These are phyloP conservation scores for Rotaria macrura DNA, from an alignment of 2,888 invertebrate species.

Conservation along the genomic window DNA sequence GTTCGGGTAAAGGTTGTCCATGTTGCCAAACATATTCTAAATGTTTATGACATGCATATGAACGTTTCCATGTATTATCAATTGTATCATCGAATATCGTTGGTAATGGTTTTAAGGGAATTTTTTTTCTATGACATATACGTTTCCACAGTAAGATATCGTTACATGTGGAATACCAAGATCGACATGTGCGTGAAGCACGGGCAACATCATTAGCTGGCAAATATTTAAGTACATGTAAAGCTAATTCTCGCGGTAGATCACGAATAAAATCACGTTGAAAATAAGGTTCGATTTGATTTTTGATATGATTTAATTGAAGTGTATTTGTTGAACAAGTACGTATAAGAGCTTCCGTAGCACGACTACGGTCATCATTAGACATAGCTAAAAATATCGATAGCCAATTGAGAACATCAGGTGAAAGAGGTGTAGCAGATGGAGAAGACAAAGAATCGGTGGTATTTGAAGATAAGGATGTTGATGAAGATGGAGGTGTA, in stretches of 20 bases:
- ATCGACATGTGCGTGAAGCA: slow-evolving; percentile 14
- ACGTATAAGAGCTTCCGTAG: background rate
- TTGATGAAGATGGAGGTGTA: background rate
- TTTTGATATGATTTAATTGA: slow-evolving; percentile 32
- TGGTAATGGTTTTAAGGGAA: slow-evolving; percentile 1
- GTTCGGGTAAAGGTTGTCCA: slow-evolving; percentile 16
- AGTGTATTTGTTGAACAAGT: background rate
- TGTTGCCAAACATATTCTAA: slow-evolving; percentile 26
- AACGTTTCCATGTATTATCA: slow-evolving; percentile 26
- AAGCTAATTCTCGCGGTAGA: slow-evolving; percentile 24
- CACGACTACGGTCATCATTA: background rate
- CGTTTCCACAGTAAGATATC: slow-evolving; percentile 31
- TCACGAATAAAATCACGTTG: slow-evolving; percentile 33
- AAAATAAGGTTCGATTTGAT: slow-evolving; percentile 31
- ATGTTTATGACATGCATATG: slow-evolving; percentile 27
- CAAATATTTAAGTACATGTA: slow-evolving; percentile 27
- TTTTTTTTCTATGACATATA: slow-evolving; percentile 25
- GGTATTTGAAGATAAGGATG: background rate
- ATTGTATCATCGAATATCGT: background rate
- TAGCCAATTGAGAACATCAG: background rate
- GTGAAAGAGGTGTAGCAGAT: background rate
- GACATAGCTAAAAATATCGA: background rate
- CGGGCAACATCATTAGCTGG: slow-evolving; percentile 19
- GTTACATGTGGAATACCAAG: slow-evolving; percentile 27
- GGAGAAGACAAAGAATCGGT: background rate